Conservation (phyloP, 2,797 vertebrate genomes). For the Sebastiscus tertius region DNA sequence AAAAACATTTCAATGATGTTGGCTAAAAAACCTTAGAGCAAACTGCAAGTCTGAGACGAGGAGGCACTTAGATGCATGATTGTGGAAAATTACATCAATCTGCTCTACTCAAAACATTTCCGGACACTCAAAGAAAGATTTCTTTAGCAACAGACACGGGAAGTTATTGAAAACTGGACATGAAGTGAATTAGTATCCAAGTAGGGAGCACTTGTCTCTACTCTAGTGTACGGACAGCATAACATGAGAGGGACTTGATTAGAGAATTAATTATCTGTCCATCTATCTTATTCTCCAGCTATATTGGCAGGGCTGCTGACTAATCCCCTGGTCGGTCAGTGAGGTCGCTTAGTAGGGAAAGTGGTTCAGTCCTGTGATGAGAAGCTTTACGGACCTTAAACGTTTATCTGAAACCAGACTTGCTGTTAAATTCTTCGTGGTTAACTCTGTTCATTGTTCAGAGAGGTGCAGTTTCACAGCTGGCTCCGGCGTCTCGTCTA, state of each 20-base stretch:
- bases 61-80: conserved; percentile 65
- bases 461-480: not conserved
- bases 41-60: conserved; percentile 24
- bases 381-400: not conserved
- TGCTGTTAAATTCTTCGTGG: not conserved
- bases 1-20: conserved; percentile 12
- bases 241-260: conserved; percentile 13
- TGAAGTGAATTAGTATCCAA: conserved; percentile 23
- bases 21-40: not conserved
- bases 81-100: conserved; percentile 19
- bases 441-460: conserved; percentile 1
- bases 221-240: not conserved
- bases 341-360: conserved; percentile 15
- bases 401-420: conserved; percentile 3
- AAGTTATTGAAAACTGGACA: conserved; percentile 27
- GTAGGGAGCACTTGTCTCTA: conserved; percentile 5
- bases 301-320: conserved; percentile 12
- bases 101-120: conserved; percentile 11
- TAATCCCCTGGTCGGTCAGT: conserved; percentile 17
- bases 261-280: conserved; percentile 36
- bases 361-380: conserved; percentile 15
- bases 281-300: conserved; percentile 29
- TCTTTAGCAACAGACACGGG: conserved; percentile 5
- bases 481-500: conserved; percentile 35
- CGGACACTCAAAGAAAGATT: conserved; percentile 17